Evolutionary conservation across 2,888 invertebrate genomes (phyloP), one percentile per base, ranked within the genome.

Genomic region (Urechis unicinctus): DNA sequence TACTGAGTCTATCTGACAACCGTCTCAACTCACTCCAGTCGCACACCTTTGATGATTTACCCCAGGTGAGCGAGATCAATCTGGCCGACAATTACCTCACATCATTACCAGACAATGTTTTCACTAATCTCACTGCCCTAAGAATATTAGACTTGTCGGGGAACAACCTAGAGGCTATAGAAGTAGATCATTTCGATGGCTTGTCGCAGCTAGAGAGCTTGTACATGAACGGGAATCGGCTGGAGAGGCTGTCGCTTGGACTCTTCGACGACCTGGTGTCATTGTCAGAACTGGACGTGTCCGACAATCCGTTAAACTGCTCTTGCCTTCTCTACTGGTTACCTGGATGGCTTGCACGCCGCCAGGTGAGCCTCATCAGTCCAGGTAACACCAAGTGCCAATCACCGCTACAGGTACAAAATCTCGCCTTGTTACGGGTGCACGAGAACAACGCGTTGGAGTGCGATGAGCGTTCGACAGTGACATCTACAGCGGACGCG

Each of bases 251-350:
- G 36, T 17, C 36, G 36, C 17, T 17, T 36, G 36, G 36, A 36
- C n/a, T n/a, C 36, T 9, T 36, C 36, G 9, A 36, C 9, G 36
- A 17, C 36, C 36, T 36, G 9, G 17, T 36, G 36, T 17, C 9
- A 9, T 17, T 36, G 36, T 9, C 9, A 17, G 36, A 36, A n/a
- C 13, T 55, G n/a, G 55, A 55, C 45, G 42, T 55, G n/a, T 50
- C 55, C 3, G n/a, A n/a, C 5, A 55, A 55, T 26, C 55, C 55
- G 17, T 45, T 36, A 50, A 25, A 50, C 25, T 55, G 55, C 25
- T n/a, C 29, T 3, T 55, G 55, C 29, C 30, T 13, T 24, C n/a
- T 55, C 25, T 42, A 28, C 44, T 50, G 50, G 55, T 2, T 55
- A 24, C 45, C 48, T n/a, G 21, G 9, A 17, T 55, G 55, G 55